A percentile compares a stretch with the other conserved stretches of the same genome.
These are phyloP conservation scores for Pseudochaenichthys georgianus DNA, from an alignment of 2,797 vertebrate species.

Conservation along the genomic window DNA sequence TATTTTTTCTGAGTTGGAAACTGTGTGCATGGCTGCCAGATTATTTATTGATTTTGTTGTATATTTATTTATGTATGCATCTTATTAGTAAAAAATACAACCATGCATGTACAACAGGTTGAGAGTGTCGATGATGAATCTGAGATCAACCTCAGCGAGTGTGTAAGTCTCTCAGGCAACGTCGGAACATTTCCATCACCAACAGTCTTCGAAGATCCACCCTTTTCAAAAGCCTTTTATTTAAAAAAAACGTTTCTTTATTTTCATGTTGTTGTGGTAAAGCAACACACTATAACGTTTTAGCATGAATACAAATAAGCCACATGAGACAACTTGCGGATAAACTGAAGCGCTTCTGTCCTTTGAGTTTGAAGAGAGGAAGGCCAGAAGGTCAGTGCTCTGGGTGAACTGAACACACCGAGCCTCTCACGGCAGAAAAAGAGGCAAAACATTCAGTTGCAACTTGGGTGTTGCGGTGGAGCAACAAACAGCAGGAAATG, in stretches of 20 bases:
- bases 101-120: background rate
- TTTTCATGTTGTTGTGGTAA: conserved; percentile 48
- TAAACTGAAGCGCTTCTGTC: conserved; percentile 50
- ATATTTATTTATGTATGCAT: background rate
- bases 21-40: background rate
- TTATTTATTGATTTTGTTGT: background rate
- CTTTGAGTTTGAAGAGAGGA: conserved; percentile 37
- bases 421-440: conserved; percentile 27
- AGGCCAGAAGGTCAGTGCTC: conserved; percentile 42
- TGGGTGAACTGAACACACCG: conserved; percentile 18
- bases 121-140: conserved; percentile 3
- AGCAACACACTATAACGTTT: conserved; percentile 56
- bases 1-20: background rate
- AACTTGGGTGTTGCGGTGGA: conserved; percentile 79
- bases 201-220: conserved; percentile 44
- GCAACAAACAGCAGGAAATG: conserved; percentile 88
- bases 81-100: conserved; percentile 5
- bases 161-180: background rate
- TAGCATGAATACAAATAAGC: conserved; percentile 41
- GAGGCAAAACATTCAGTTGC: conserved; percentile 72
- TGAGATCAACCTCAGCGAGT: conserved; percentile 11
- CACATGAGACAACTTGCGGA: conserved; percentile 28
- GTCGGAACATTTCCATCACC: conserved; percentile 53
- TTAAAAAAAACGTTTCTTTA: conserved; percentile 22
- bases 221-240: conserved; percentile 15